These are phyloP conservation scores for Jacana jacana DNA, from an alignment of 2,113 vertebrate genomes.

Conservation along the genomic window DNA sequence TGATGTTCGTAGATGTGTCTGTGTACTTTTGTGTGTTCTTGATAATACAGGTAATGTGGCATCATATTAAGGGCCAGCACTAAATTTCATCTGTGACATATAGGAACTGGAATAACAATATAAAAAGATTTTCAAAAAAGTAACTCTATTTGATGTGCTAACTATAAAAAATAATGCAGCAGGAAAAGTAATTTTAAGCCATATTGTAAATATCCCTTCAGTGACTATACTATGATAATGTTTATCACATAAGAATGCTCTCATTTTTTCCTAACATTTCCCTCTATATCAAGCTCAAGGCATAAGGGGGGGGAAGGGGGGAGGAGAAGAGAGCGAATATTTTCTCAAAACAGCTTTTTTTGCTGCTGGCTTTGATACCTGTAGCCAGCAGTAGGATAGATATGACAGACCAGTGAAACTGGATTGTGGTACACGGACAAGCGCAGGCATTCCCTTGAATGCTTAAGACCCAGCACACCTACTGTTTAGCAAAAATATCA, in stretches of 20 bases:
- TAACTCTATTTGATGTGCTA: background rate
- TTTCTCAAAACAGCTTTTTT: background rate
- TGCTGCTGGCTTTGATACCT: background rate
- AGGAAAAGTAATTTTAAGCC: background rate
- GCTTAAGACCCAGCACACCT: background rate
- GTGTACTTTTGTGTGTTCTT: background rate
- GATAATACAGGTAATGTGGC: background rate
- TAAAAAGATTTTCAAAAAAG: background rate
- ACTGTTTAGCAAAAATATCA: background rate
- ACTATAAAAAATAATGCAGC: background rate
- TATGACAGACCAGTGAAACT: background rate
- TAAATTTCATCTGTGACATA: background rate
- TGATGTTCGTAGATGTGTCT: background rate
- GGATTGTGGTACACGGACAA: background rate
- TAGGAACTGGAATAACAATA: background rate
- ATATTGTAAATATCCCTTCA: background rate
- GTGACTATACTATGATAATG: background rate
- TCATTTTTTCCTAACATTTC: background rate
- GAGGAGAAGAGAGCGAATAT: accelerated
- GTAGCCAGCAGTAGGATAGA: background rate
- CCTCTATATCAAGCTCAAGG: background rate
- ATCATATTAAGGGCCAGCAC: background rate
- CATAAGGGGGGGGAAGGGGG: accelerated
- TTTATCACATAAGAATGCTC: background rate
- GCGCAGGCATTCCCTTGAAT: background rate